These are phyloP conservation scores for Laticauda colubrina DNA, from an alignment of 2,113 vertebrate species.

Conservation along the genomic window DNA sequence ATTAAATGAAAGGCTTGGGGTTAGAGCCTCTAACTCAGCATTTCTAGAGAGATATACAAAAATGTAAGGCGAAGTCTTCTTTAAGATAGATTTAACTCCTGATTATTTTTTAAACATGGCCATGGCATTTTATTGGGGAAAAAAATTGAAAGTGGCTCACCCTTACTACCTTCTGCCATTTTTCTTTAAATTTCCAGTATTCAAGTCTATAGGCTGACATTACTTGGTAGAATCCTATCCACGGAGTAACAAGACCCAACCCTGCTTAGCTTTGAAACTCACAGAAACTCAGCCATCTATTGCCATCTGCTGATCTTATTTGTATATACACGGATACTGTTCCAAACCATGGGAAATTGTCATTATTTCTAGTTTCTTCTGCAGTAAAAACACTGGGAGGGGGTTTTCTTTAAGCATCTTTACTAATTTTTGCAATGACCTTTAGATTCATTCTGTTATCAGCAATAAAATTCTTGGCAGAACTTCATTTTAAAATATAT, in stretches of 20 bases:
- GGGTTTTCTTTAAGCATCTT: background rate
- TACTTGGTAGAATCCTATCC: background rate
- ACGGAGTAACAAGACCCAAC: background rate
- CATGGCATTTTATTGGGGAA: background rate
- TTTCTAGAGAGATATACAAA: background rate
- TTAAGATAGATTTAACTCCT: background rate
- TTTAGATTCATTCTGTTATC: background rate
- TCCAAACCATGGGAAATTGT: background rate
- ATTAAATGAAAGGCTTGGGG: background rate
- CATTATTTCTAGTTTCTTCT: background rate
- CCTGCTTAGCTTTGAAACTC: background rate
- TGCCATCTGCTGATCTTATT: background rate
- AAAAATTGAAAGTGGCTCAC: background rate
- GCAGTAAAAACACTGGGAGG: background rate
- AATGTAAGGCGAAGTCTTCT: background rate
- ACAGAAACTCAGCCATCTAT: background rate
- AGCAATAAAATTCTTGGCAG: background rate
- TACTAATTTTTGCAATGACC: background rate
- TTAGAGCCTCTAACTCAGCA: background rate
- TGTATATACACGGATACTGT: background rate
- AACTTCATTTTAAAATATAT: background rate
- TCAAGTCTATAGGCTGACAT: background rate
- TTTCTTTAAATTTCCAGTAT: background rate
- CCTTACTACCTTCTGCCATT: background rate
- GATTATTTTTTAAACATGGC: background rate